Percentiles rank a stretch among this genome's conserved stretches.
Conservation (phyloP, 1,140 invertebrate species). For the Limonius californicus region DNA sequence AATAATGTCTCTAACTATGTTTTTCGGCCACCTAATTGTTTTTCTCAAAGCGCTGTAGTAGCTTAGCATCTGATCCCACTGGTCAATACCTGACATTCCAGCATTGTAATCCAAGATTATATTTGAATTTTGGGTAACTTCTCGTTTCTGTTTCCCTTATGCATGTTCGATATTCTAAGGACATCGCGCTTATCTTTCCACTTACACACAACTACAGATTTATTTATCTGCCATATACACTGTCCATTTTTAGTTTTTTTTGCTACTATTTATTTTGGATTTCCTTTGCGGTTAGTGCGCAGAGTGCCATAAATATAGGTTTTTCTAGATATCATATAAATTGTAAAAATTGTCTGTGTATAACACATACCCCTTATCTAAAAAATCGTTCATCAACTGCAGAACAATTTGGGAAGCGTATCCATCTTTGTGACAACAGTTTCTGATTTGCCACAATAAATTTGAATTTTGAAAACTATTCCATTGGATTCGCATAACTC, state of each 20-base stretch:
- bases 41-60: no score
- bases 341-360: conserved; percentile 43
- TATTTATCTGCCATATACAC: conserved; percentile 26
- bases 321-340: no score
- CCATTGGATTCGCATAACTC: no score
- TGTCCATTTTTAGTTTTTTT: conserved; percentile 36
- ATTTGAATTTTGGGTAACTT: conserved; percentile 27
- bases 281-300: conserved; percentile 35
- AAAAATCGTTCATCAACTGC: no score
- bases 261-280: conserved; percentile 26
- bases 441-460: conserved; percentile 14
- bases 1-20: conserved; percentile 6
- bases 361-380: no score
- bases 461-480: not conserved
- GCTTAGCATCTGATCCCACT: no score
- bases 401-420: conserved; percentile 24
- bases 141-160: conserved; percentile 27
- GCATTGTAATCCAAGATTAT: no score
- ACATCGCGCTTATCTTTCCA: no score
- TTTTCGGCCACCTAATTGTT: no score
- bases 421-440: conserved; percentile 18
- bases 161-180: conserved; percentile 32
- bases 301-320: conserved; percentile 34
- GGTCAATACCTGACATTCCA: no score
- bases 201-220: no score